A percentile compares a stretch with the other conserved stretches of the same genome.
Conservation (phyloP, 2,888 invertebrate genomes). For the Diaprepes abbreviatus region DNA sequence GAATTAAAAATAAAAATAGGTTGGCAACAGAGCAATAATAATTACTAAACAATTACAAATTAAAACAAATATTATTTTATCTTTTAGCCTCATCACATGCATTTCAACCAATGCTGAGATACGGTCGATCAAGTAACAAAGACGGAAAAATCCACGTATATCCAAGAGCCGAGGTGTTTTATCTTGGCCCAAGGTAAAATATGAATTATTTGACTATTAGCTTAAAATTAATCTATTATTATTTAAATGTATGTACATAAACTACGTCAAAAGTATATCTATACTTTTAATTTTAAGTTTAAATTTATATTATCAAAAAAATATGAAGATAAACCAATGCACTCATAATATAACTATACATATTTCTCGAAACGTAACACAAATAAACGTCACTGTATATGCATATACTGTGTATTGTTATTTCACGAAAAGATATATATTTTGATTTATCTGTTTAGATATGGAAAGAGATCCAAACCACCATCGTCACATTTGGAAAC, state of each 20-base stretch:
- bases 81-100: constrained; percentile 33
- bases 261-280: not conserved
- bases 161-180: constrained; percentile 61
- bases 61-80: not conserved
- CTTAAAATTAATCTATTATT: no score
- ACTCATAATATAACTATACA: no score
- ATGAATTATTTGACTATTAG: no score
- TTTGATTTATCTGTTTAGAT: constrained; percentile 55
- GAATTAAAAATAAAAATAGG: no score
- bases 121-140: constrained; percentile 57
- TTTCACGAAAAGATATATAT: no score
- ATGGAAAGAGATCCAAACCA: constrained; percentile 63
- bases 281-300: not conserved
- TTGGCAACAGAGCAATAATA: no score
- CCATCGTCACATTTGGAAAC: constrained; percentile 51
- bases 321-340: no score
- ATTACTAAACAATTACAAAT: no score
- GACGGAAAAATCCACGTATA: constrained; percentile 53
- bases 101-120: constrained; percentile 61
- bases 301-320: no score
- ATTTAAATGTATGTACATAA: not conserved
- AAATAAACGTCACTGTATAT: no score
- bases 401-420: no score
- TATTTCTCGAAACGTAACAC: no score
- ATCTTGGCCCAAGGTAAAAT: constrained; percentile 62